These are phyloP conservation scores for Candoia aspera DNA, from an alignment of 2,113 vertebrate genomes.

Conservation along the genomic window DNA sequence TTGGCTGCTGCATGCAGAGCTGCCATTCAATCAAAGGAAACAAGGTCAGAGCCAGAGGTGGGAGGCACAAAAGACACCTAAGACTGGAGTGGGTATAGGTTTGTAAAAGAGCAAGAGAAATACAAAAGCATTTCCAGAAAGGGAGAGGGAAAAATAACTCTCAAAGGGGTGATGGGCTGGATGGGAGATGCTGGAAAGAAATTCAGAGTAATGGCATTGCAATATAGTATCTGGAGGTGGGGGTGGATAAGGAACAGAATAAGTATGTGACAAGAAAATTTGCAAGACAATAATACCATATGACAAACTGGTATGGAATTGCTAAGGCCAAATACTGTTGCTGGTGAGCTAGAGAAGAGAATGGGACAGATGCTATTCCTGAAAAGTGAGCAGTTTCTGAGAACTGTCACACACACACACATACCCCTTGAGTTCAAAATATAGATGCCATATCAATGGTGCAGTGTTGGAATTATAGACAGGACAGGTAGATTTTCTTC, in stretches of 20 bases:
- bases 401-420: too few relatives aligned
- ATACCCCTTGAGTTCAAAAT: neutral
- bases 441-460: neutral
- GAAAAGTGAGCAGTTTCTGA: neutral
- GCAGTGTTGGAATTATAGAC: neutral
- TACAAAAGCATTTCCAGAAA: neutral
- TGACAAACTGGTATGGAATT: neutral
- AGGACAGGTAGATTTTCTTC: neutral
- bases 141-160: neutral
- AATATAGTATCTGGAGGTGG: neutral
- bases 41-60: constrained; percentile 6
- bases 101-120: constrained; percentile 18
- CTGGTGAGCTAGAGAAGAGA: neutral
- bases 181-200: neutral
- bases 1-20: constrained; percentile 56
- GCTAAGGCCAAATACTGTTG: neutral
- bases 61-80: constrained; percentile 34
- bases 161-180: neutral
- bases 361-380: neutral
- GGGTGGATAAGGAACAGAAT: neutral
- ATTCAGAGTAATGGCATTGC: neutral
- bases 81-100: constrained; percentile 22
- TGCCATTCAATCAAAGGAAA: constrained; percentile 19
- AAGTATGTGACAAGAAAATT: neutral
- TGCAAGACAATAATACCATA: too few relatives aligned